Percentiles rank a stretch among this genome's conserved stretches.
Evolutionary conservation across 2,888 invertebrate genomes (phyloP).

Genomic region (Drosophila emarginata): DNA sequence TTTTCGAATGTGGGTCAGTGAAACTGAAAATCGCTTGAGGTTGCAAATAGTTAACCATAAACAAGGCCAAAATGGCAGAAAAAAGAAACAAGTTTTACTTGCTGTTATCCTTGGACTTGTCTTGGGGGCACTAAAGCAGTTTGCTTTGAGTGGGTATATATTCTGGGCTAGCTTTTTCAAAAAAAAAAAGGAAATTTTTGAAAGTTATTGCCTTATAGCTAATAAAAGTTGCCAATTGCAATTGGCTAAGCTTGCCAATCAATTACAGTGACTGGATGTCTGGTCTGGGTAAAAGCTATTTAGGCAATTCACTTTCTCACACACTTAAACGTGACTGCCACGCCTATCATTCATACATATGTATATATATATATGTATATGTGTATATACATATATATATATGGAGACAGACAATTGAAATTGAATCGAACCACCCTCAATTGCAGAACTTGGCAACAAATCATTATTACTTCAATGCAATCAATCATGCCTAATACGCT

Average conservation of each 20-base stretch:
- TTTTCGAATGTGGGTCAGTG: conserved; percentile 6
- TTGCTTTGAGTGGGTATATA: not conserved
- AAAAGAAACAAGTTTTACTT: conserved; percentile 1
- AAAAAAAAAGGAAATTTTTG: not conserved
- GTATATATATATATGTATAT: too few species aligned
- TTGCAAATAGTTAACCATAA: conserved; percentile 13
- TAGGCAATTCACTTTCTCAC: conserved; percentile 69
- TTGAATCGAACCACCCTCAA: conserved; percentile 13
- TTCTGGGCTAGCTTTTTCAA: not conserved
- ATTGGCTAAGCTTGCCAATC: conserved; percentile 12
- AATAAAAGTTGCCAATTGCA: not conserved
- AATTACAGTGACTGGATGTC: conserved; percentile 5
- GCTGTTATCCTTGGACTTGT: conserved; percentile 6
- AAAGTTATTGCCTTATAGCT: not conserved
- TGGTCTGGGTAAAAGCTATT: conserved; percentile 39
- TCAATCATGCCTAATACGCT: conserved; percentile 77
- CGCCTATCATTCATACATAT: conserved; percentile 12
- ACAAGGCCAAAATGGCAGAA: conserved; percentile 10
- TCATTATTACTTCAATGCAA: conserved; percentile 76
- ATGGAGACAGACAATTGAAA: conserved; percentile 11
- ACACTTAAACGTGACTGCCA: conserved; percentile 53
- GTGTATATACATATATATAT: too few species aligned
- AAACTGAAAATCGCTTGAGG: conserved; percentile 13
- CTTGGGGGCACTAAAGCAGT: conserved; percentile 1
- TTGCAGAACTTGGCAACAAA: conserved; percentile 55